Evolutionary conservation across 2,797 vertebrate genomes (phyloP).

Genomic region (Dryobates pubescens): DNA sequence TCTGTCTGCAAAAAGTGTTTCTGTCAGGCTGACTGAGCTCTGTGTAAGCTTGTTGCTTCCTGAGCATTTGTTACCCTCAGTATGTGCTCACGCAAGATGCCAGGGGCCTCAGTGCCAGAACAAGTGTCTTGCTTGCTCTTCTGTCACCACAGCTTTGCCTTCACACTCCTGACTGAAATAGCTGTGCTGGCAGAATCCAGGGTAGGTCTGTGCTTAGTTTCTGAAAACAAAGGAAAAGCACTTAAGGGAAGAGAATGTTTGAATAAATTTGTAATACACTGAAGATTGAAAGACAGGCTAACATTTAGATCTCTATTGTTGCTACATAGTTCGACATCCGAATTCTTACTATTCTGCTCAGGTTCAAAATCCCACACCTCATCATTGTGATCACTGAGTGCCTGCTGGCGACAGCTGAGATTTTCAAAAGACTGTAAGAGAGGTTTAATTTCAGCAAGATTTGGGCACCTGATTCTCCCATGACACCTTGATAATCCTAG

Average conservation of each 20-base stretch:
- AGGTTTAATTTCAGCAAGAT: not conserved
- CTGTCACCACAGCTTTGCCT: constrained; percentile 50
- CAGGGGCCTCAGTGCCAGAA: constrained; percentile 28
- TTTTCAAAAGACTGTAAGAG: not conserved
- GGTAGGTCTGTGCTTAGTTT: not conserved
- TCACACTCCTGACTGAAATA: constrained; percentile 53
- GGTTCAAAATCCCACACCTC: constrained; percentile 8
- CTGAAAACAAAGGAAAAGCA: constrained; percentile 55
- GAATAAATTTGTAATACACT: constrained; percentile 34
- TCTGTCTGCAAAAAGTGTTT: not conserved
- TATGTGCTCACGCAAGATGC: constrained; percentile 15
- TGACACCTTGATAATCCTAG: not conserved
- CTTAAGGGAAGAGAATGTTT: constrained; percentile 34
- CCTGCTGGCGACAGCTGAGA: not conserved
- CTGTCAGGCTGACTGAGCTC: not conserved
- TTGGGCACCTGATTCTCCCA: not conserved
- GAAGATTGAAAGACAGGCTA: constrained; percentile 28
- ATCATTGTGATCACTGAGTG: not conserved
- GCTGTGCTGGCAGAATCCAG: constrained; percentile 42
- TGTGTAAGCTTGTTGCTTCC: not conserved
- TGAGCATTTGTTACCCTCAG: not conserved
- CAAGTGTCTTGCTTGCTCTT: constrained; percentile 53
- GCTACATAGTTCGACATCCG: not conserved
- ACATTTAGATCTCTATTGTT: constrained; percentile 28
- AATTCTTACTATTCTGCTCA: constrained; percentile 19